Evolutionary conservation across 2,113 vertebrate species (phyloP), one percentile per base, ranked within the genome.

Genomic region (Gobio gobio): DNA sequence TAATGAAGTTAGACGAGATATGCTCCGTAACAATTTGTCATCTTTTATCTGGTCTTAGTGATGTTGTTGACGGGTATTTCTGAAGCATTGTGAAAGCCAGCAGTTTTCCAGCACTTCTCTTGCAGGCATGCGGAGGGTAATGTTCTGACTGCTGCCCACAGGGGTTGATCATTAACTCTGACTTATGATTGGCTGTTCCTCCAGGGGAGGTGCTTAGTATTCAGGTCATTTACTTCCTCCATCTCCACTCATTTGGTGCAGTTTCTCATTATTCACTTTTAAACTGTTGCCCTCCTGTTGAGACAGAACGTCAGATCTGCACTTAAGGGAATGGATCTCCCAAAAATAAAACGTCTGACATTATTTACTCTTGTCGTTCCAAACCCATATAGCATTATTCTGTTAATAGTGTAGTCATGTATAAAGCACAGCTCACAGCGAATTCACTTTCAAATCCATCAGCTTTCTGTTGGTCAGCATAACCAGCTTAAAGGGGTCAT

Each of bases 221-320:
- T 85, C 72, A 77, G 72, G 78, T 78, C 80, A 51, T 76, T 59
- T 64, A 14, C 33, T 78, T 43, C 61, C 79, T 88, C 70, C 51
- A 72, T 84, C 49, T 82, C 40, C 3, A 74, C 77, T 86, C 36
- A 73, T 73, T 58, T 64, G 76, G 64, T 70, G 81, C 70, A 43
- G 58, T 76, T 85, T 80, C 77, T 81, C 49, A 58, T 82, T 72
- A 70, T 84, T 73, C 58, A 64, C 79, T 77, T 74, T 84, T 81
- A 85, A 83, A 87, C 61, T 40, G 43, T 78, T 78, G 78, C 74
- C 70, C 74, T 85, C 74, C 83, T 84, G 83, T n/a, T 78, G 77
- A 86, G 77, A 80, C 18, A 45, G 45, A 70, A 64, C 49, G 51
- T 47, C 24, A 24, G 66, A 86, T 86, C 66, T 78, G 73, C 26